These are phyloP conservation scores for Chrysodeixis includens DNA, from an alignment of 2,888 invertebrate species.

Conservation along the genomic window DNA sequence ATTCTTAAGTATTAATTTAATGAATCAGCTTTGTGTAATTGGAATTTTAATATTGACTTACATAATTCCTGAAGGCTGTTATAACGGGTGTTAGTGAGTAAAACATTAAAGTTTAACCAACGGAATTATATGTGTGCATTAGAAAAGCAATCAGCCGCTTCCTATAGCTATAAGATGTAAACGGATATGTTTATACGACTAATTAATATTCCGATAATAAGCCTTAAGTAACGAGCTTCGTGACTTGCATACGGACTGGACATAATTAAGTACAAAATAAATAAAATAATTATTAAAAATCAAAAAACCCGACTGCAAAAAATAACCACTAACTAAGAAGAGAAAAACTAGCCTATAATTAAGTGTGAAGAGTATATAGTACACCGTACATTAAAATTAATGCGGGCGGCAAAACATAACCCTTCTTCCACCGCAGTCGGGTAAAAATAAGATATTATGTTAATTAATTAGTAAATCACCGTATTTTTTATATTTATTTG, in stretches of 20 bases:
- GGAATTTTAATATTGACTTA: not conserved
- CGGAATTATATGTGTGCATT: constrained; percentile 1
- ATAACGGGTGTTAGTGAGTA: not conserved
- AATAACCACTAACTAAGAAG: too few relatives aligned
- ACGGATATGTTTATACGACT: not conserved
- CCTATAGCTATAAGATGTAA: constrained; percentile 1
- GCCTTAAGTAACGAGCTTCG: constrained; percentile 1
- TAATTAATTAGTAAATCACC: too few relatives aligned
- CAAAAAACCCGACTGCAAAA: too few relatives aligned
- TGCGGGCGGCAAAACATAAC: too few relatives aligned
- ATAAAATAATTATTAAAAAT: not conserved
- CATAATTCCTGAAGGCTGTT: not conserved
- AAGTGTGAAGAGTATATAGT: too few relatives aligned
- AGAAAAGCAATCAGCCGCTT: constrained; percentile 4
- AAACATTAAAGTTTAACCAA: constrained; percentile 1
- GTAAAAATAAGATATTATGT: too few relatives aligned
- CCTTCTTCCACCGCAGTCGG: too few relatives aligned
- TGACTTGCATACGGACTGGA: not conserved
- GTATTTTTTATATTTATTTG: too few relatives aligned
- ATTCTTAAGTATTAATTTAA: too few relatives aligned
- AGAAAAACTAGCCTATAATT: too few relatives aligned
- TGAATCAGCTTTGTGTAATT: too few relatives aligned
- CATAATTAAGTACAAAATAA: not conserved
- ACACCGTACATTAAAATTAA: too few relatives aligned
- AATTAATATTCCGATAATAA: constrained; percentile 4